Conservation (phyloP, 2,888 invertebrate species). For the Platynereis dumerilii region DNA sequence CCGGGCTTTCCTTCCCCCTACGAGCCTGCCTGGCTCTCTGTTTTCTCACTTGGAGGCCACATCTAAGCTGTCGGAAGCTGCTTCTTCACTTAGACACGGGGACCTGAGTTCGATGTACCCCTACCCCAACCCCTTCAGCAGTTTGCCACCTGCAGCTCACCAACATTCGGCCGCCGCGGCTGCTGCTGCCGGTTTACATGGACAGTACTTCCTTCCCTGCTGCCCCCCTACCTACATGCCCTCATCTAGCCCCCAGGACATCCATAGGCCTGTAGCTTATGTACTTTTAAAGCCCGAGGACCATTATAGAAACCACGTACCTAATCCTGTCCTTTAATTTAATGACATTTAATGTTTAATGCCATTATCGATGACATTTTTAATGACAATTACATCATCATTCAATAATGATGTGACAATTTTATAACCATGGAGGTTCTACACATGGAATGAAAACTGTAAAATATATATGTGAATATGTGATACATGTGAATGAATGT, state of each 20-base stretch:
- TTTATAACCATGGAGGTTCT: too few species aligned
- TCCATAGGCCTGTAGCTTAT: constrained; percentile 60
- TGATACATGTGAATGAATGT: too few species aligned
- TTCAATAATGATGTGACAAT: too few species aligned
- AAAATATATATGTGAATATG: too few species aligned
- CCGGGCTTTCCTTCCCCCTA: constrained; percentile 48
- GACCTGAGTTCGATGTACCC: constrained; percentile 7
- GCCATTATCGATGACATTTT: too few species aligned
- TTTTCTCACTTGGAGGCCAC: constrained; percentile 30
- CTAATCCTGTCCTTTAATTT: constrained; percentile 4
- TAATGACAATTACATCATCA: too few species aligned
- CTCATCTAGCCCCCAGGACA: constrained; percentile 51
- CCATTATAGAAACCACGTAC: constrained; percentile 47
- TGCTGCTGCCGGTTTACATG: constrained; percentile 44
- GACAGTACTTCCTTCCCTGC: constrained; percentile 57
- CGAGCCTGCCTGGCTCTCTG: constrained; percentile 36
- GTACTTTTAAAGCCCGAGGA: constrained; percentile 62
- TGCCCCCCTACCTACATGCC: constrained; percentile 46
- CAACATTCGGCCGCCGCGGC: constrained; percentile 35
- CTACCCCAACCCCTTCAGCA: constrained; percentile 32
- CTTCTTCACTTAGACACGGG: constrained; percentile 46
- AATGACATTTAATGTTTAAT: too few species aligned
- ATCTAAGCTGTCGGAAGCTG: constrained; percentile 36
- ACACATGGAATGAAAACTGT: too few species aligned
- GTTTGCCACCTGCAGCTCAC: constrained; percentile 39